Conservation (phyloP, 2,797 vertebrate species). For the Hemitrygon akajei region DNA sequence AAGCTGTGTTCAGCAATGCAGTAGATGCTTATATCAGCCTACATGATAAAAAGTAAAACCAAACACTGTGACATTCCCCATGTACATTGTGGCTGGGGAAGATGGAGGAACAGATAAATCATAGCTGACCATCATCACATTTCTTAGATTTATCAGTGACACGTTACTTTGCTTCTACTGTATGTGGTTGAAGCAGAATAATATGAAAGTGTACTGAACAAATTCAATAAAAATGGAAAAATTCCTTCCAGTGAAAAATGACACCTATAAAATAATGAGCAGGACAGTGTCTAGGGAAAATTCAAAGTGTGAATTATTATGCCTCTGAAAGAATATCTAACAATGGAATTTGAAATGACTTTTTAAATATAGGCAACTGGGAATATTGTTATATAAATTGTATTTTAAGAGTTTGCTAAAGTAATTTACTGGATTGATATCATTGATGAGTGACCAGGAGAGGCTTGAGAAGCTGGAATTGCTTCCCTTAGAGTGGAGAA, state of each 20-base stretch:
- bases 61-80: neutral
- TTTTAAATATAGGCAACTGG: neutral
- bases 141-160: neutral
- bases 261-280: neutral
- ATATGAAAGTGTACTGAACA: neutral
- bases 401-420: neutral
- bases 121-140: neutral
- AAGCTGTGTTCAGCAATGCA: neutral
- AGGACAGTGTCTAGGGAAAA: neutral
- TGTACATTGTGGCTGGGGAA: neutral
- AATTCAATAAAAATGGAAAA: neutral
- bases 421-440: neutral
- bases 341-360: neutral
- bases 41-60: neutral
- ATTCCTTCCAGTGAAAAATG: neutral
- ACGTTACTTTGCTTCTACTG: neutral
- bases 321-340: no score
- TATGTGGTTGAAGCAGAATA: neutral
- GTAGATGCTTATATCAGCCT: neutral
- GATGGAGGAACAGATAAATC: neutral
- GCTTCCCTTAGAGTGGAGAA: neutral
- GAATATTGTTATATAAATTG: neutral
- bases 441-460: neutral
- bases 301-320: neutral
- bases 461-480: neutral